Conservation (phyloP, 2,113 vertebrate species). For the Boleophthalmus pectinirostris region DNA sequence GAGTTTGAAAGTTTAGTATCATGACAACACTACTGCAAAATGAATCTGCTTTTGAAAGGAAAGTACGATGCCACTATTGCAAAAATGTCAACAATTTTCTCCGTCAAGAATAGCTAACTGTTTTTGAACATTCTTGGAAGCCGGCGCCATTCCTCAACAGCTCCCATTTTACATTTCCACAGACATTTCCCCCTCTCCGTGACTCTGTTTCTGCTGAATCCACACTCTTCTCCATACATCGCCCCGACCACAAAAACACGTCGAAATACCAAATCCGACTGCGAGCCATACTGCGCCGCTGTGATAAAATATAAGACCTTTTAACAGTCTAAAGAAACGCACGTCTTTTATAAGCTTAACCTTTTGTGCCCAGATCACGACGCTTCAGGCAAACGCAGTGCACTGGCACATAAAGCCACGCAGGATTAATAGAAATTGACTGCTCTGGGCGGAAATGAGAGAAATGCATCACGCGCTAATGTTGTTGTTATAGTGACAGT, state of each 20-base stretch:
- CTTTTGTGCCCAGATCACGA: constrained; percentile 3
- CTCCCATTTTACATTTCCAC: constrained; percentile 6
- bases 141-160: constrained; percentile 10
- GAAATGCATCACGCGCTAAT: background rate
- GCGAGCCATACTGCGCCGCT: background rate
- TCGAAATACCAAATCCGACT: background rate
- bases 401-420: background rate
- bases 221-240: background rate
- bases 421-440: constrained; percentile 16
- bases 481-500: background rate
- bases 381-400: background rate
- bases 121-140: background rate
- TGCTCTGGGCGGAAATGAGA: background rate
- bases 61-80: no score
- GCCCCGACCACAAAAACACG: background rate
- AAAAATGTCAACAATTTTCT: background rate
- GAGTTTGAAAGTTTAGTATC: no score
- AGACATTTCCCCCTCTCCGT: constrained; percentile 19
- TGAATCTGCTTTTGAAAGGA: no score
- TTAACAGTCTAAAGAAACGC: constrained; percentile 10
- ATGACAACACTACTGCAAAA: no score
- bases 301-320: no score
- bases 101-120: background rate
- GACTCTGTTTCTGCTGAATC: constrained; percentile 11
- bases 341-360: constrained; percentile 4